Evolutionary conservation across 2,113 vertebrate species (phyloP), one percentile per base, ranked within the genome.

Genomic region (Panthera tigris): DNA sequence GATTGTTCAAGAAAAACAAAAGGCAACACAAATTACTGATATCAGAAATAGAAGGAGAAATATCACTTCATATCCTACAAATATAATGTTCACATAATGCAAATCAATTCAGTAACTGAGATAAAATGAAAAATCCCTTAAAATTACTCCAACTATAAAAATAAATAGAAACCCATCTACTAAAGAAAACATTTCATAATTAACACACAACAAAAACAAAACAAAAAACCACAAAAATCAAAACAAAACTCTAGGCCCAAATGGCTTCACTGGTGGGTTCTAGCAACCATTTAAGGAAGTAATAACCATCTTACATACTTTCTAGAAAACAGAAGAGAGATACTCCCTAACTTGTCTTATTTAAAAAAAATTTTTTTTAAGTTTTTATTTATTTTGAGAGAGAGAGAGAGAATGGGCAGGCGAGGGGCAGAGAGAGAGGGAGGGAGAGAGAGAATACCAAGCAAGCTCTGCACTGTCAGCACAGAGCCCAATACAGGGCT

Each of bases 111-210:
- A 74, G 9, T 89, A 65, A 89, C 52, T 63, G 27, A 82, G 19
- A 74, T 41, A 82, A 89, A 83, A 52, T 89, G 25, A 65, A 94
- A 89, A 94, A 61, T 71, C 23, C 45, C 74, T 48, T 25, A 27
- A 63, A 79, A 63, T 82, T 63, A 71, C 13, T 68, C 69, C 48
- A 84, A 33, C 39, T 19, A 82, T 9, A 52, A 48, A 69, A 74
- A 73, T 4, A 36, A 87, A 63, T 19, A 88, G 21, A 82, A 29
- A 65, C 5, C 16, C 41, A 74, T 52, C 13, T 74, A 74, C 18
- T 82, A 89, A 63, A 92, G 9, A 88, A 80, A 91, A 55, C 41
- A 74, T 52, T 71, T 39, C 61, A 33, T 95, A 85, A 95, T 45
- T 85, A 66, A 85, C 57, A 84, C 29, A 68, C 29, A 68, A 33